A percentile compares a stretch with the other conserved stretches of the same genome.
These are phyloP conservation scores for Lepidocolaptes lacrymiger DNA, from an alignment of 2,797 vertebrate species.

Conservation along the genomic window DNA sequence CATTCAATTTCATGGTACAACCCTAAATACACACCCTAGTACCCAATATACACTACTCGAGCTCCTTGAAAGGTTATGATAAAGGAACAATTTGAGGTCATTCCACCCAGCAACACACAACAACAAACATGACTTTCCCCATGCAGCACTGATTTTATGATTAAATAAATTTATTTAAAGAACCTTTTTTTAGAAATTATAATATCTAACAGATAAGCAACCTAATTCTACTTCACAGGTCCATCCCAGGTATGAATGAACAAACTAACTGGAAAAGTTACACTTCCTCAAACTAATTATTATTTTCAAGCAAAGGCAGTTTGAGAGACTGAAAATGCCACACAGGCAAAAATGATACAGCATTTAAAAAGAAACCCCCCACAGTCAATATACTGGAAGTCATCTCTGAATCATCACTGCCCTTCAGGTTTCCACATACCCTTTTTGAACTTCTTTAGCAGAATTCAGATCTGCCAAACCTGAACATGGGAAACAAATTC, in stretches of 20 bases:
- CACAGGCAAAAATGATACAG: neutral
- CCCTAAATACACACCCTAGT: constrained; percentile 55
- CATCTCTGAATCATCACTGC: neutral
- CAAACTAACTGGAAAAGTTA: neutral
- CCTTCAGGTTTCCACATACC: neutral
- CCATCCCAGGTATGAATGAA: neutral
- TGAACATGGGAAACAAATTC: neutral
- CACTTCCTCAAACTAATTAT: neutral
- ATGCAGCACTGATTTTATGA: neutral
- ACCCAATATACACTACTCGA: constrained; percentile 32
- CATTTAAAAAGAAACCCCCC: neutral
- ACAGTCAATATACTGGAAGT: neutral
- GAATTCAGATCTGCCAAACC: neutral
- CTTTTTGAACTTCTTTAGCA: neutral
- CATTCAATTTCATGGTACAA: constrained; percentile 39
- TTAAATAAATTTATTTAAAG: constrained; percentile 14
- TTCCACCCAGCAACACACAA: constrained; percentile 40
- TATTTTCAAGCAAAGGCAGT: constrained; percentile 18
- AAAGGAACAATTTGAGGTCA: constrained; percentile 53
- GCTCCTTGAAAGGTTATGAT: constrained; percentile 49
- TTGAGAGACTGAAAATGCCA: neutral
- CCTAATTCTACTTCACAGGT: neutral
- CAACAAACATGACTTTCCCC: constrained; percentile 40
- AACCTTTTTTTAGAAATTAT: neutral
- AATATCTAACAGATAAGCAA: constrained; percentile 25